These are phyloP conservation scores for Phytoseiulus persimilis DNA, from an alignment of 2,888 invertebrate species.

Conservation along the genomic window DNA sequence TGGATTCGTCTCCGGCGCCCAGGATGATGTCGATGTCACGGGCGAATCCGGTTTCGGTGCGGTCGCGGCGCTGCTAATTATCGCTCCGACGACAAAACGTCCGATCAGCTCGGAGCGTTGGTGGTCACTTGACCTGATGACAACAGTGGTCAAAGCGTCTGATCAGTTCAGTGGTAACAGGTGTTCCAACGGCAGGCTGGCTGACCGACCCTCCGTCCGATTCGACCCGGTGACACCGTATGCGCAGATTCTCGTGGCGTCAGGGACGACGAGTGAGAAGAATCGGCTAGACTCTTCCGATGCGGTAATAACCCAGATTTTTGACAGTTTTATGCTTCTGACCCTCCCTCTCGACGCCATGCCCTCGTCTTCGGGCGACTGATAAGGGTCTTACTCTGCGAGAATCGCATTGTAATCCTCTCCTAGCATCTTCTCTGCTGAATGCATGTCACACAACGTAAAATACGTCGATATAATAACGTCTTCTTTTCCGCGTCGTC, in stretches of 20 bases:
- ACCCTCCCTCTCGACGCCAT: neutral
- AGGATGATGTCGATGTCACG: too few relatives aligned
- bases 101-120: neutral
- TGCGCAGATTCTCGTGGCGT: neutral
- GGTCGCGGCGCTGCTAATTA: too few relatives aligned
- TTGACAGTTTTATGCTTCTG: neutral
- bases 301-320: conserved; percentile 5
- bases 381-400: neutral
- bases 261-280: neutral
- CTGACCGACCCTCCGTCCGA: neutral
- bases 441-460: neutral
- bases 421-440: neutral
- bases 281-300: neutral
- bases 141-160: neutral
- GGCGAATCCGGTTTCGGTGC: too few relatives aligned
- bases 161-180: neutral
- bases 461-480: neutral
- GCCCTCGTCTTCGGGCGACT: neutral
- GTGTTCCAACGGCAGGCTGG: neutral
- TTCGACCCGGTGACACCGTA: neutral
- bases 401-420: neutral
- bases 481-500: neutral
- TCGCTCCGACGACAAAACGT: neutral
- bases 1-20: too few relatives aligned
- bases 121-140: neutral